A percentile compares a stretch with the other conserved stretches of the same genome.
These are phyloP conservation scores for Bibio marci DNA, from an alignment of 2,888 invertebrate genomes.

Conservation along the genomic window DNA sequence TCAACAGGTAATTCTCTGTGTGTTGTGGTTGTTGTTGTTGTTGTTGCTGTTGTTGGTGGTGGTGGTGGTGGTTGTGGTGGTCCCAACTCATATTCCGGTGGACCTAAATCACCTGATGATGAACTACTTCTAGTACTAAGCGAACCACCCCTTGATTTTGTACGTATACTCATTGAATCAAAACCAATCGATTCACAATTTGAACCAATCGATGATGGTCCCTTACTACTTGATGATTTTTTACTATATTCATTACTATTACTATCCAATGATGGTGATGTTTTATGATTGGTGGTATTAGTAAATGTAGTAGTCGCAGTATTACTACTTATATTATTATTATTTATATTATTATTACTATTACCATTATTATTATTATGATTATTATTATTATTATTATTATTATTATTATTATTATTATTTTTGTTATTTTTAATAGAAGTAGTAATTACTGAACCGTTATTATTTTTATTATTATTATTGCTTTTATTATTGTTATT, in stretches of 20 bases:
- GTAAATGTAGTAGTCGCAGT: neutral
- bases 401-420: no score
- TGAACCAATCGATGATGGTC: constrained; percentile 15
- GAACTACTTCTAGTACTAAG: constrained; percentile 19
- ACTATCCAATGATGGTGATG: constrained; percentile 6
- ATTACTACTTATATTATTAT: neutral
- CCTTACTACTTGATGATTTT: constrained; percentile 14
- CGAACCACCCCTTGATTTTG: constrained; percentile 16
- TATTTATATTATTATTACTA: constrained; percentile 9
- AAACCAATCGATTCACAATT: constrained; percentile 17
- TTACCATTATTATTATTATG: constrained; percentile 10
- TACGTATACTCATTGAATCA: constrained; percentile 24
- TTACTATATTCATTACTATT: constrained; percentile 7
- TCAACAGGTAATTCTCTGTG: constrained; percentile 64
- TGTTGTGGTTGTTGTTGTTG: no score
- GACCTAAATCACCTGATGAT: constrained; percentile 18
- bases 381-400: neutral
- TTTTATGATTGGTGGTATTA: constrained; percentile 3
- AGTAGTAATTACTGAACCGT: neutral
- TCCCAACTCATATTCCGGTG: constrained; percentile 23
- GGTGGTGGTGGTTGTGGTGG: no score
- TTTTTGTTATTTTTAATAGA: no score
- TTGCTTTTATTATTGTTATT: neutral
- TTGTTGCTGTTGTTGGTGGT: no score
- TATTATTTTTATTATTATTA: constrained; percentile 9